Evolutionary conservation across 2,797 vertebrate species (phyloP), one percentile per base, ranked within the genome.

Genomic region (Oceanodroma leucorhoa): DNA sequence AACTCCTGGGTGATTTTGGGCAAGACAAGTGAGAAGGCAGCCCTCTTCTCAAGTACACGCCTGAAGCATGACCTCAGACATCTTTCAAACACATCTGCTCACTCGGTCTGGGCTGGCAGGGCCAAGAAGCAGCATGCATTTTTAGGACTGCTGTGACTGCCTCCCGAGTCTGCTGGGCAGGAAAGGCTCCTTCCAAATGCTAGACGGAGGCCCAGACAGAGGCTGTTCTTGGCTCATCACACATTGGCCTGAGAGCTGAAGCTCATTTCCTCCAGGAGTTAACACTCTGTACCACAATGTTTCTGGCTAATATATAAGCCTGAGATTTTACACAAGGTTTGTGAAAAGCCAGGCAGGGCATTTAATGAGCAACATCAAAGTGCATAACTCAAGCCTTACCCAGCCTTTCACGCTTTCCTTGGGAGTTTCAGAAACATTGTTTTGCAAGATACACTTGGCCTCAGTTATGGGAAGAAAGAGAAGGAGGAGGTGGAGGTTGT

Each of bases 401-500:
- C 62, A 43, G 60, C 36, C 51, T 58, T 76, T 76, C 43, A 34
- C 32, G 43, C 48, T 51, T 65, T 83, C 43, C 41, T 70, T 45
- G 60, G 43, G 64, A 89, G 70, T 54, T 85, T 40, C 78, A 83
- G 66, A 73, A 95, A 70, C 40, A 19, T 17, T 79, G 75, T 89
- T 92, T 61, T 86, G n/a, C 75, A 66, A 55, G 66, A 70, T 34
- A 58, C 61, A 78, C 55, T 95, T 96, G 95, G 92, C 93, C 13
- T 30, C 40, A 26, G 71, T 80, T 89, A 72, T 80, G 92, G 87
- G 90, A 96, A 94, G 83, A 77, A 53, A 82, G 36, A 75, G 60
- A 45, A 89, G 46, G 90, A 93, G 94, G 93, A 89, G 89, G 93
- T 85, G 96, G 94, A 95, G 95, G 95, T 62, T 69, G 86, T 82